phyloP scores from a whole-genome alignment of 2,888 invertebrate genomes.

The Agrypnus murinus region DNA sequence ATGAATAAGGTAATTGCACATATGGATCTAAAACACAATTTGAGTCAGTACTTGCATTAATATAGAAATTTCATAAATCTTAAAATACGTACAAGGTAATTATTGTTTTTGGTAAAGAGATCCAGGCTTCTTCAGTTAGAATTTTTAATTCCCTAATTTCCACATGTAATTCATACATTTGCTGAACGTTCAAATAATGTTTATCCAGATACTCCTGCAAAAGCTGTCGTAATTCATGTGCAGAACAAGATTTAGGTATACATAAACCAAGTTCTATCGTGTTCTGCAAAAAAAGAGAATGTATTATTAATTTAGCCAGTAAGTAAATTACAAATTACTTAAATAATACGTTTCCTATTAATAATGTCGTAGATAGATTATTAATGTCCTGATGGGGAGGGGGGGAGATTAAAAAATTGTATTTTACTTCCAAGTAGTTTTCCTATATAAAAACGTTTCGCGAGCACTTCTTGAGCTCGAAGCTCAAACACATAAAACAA shows the following conservation, averaged over 20 bases:
- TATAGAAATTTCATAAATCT: not conserved
- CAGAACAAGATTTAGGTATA: slow-evolving; percentile 68
- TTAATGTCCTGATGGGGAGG: too few species aligned
- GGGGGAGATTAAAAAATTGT: too few species aligned
- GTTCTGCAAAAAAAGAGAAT: slow-evolving; percentile 44
- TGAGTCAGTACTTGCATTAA: slow-evolving; percentile 5
- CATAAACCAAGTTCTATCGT: slow-evolving; percentile 70
- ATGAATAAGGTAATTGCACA: slow-evolving; percentile 58
- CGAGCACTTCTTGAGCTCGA: too few species aligned
- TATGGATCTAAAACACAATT: slow-evolving; percentile 58
- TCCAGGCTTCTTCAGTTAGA: slow-evolving; percentile 63
- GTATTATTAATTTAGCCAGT: too few species aligned
- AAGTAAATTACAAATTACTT: too few species aligned
- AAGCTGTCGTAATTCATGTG: slow-evolving; percentile 63
- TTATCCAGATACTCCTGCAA: slow-evolving; percentile 64
- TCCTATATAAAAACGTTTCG: too few species aligned
- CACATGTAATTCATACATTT: slow-evolving; percentile 67
- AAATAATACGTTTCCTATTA: too few species aligned
- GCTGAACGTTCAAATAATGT: slow-evolving; percentile 64
- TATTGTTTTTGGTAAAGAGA: slow-evolving; percentile 64
- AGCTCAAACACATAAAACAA: too few species aligned
- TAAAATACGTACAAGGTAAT: slow-evolving; percentile 65
- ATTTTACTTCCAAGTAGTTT: too few species aligned
- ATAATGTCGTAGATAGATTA: too few species aligned
- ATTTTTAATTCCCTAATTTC: slow-evolving; percentile 65